phyloP scores from a whole-genome alignment of 2,888 invertebrate species.

The Operophtera brumata region DNA sequence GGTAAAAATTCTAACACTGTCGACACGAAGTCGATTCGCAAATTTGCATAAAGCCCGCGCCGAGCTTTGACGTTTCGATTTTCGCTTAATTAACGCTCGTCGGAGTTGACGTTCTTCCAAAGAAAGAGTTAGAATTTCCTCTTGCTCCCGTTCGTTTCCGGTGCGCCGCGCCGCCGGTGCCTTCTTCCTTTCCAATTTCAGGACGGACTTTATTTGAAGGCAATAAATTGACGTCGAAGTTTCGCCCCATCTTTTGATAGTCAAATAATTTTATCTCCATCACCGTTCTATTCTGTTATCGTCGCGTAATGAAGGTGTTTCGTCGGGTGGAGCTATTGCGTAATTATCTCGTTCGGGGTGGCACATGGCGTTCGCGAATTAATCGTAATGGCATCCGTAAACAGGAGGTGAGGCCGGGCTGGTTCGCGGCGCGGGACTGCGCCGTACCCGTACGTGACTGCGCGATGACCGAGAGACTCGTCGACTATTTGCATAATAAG shows the following conservation, averaged over 20 bases:
- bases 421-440: constrained; percentile 36
- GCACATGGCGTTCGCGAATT: constrained; percentile 21
- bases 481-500: constrained; percentile 76
- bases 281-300: constrained; percentile 57
- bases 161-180: constrained; percentile 37
- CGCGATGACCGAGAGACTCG: constrained; percentile 66
- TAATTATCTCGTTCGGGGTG: constrained; percentile 19
- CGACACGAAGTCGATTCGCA: constrained; percentile 70
- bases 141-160: constrained; percentile 59
- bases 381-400: constrained; percentile 29
- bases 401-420: constrained; percentile 24
- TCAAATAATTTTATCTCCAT: constrained; percentile 71
- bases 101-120: constrained; percentile 48
- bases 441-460: constrained; percentile 68
- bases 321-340: constrained; percentile 27
- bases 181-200: constrained; percentile 60
- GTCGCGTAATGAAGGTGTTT: constrained; percentile 56
- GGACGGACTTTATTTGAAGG: constrained; percentile 59
- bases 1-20: constrained; percentile 67
- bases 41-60: constrained; percentile 75
- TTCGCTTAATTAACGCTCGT: constrained; percentile 77
- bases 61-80: constrained; percentile 77
- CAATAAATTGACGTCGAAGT: constrained; percentile 68
- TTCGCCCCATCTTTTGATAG: constrained; percentile 66
- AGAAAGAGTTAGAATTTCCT: constrained; percentile 70